phyloP scores from a whole-genome alignment of 2,113 vertebrate species.

The Smithornis capensis region DNA sequence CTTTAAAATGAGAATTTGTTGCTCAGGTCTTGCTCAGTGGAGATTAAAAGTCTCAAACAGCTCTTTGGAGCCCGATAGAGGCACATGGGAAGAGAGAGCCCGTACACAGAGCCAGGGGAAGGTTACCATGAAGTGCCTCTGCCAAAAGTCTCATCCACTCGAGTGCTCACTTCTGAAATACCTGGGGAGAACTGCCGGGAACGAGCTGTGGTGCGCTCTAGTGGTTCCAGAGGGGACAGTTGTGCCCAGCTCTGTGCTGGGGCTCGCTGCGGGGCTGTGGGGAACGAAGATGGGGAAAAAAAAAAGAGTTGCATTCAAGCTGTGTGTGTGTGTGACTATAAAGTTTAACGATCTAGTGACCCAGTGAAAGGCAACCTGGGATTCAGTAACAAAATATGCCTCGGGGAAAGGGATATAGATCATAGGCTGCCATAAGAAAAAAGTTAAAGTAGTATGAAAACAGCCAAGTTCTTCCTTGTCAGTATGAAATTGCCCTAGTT shows the following conservation, averaged over 20 bases:
- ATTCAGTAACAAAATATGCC: neutral
- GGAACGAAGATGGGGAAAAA: neutral
- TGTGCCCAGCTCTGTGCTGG: neutral
- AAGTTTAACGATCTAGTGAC: neutral
- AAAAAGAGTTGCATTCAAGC: neutral
- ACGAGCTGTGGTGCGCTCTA: neutral
- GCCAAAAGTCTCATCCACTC: neutral
- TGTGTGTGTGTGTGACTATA: rapidly evolving
- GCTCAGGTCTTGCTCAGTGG: neutral
- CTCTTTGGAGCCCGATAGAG: neutral
- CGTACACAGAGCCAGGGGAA: neutral
- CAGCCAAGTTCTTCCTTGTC: neutral
- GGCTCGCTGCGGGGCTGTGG: neutral
- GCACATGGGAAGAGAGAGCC: neutral
- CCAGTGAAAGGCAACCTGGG: neutral
- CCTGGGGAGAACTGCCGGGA: neutral
- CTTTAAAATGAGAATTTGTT: neutral
- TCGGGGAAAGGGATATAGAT: neutral
- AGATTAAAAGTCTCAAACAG: neutral
- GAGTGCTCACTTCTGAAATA: neutral
- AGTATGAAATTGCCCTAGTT: neutral
- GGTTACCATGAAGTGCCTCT: neutral
- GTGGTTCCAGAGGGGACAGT: neutral
- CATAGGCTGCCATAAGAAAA: neutral
- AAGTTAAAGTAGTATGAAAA: neutral